Conservation (phyloP, 2,797 vertebrate genomes). For the Prionace glauca region DNA sequence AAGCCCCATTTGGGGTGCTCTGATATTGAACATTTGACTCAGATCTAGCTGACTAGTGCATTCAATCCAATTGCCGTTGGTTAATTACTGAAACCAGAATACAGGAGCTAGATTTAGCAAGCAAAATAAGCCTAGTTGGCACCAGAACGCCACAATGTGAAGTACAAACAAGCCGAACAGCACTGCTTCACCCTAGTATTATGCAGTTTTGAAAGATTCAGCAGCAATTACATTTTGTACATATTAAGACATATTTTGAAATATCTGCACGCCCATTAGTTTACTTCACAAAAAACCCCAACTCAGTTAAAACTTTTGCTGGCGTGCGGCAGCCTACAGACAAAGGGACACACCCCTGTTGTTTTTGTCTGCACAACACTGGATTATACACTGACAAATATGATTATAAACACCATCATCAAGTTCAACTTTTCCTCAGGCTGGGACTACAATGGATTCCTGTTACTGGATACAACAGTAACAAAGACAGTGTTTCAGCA, state of each 20-base stretch:
- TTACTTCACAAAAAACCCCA: neutral
- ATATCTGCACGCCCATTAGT: neutral
- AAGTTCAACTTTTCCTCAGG: conserved; percentile 26
- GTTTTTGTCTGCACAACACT: neutral
- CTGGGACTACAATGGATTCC: conserved; percentile 14
- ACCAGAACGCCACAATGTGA: neutral
- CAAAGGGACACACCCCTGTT: neutral
- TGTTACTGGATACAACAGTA: neutral
- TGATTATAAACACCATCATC: conserved; percentile 19
- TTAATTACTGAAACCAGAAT: neutral
- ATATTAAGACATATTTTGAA: neutral
- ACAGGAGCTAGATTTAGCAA: neutral
- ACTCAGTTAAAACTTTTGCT: neutral
- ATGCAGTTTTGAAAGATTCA: neutral
- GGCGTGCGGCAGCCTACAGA: neutral
- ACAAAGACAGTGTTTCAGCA: conserved; percentile 16
- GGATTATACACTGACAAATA: conserved; percentile 17
- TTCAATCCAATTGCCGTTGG: neutral
- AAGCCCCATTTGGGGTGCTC: neutral
- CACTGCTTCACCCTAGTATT: neutral
- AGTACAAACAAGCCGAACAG: neutral
- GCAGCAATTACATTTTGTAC: neutral
- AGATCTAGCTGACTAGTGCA: neutral
- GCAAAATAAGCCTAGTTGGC: neutral
- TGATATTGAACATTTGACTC: neutral